phyloP scores from a whole-genome alignment of 2,113 vertebrate species.

The Mormyrus lacerda region DNA sequence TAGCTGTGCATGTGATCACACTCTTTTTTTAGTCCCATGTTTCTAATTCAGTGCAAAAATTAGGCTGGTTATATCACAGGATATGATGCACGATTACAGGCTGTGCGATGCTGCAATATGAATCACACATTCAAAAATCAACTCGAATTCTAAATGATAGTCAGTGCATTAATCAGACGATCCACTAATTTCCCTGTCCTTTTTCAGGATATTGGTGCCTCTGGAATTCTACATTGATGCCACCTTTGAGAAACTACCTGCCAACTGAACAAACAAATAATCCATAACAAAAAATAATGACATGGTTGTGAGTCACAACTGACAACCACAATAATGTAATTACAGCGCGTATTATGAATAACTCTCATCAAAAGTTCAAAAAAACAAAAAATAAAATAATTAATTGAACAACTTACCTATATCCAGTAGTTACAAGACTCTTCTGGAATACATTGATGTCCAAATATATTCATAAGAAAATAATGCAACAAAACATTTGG shows the following conservation, averaged over 20 bases:
- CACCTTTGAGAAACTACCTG: not conserved
- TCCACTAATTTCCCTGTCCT: not conserved
- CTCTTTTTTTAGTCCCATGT: not conserved
- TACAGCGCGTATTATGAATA: not conserved
- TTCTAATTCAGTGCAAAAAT: not conserved
- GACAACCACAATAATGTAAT: not conserved
- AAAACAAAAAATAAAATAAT: not conserved
- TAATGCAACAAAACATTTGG: not conserved
- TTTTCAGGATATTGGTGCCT: not conserved
- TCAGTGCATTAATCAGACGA: not conserved
- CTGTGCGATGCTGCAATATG: not conserved
- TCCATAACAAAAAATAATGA: not conserved
- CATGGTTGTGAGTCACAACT: not conserved
- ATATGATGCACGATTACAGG: not conserved
- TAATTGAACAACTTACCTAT: not conserved
- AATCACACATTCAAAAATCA: not conserved
- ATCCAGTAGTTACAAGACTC: not conserved
- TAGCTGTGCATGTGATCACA: not conserved
- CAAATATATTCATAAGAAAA: not conserved
- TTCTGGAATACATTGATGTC: not conserved
- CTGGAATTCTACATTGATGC: not conserved
- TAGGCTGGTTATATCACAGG: not conserved
- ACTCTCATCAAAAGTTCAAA: not conserved
- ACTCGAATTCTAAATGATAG: not conserved
- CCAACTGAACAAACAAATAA: not conserved